These are phyloP conservation scores for Bubo bubo DNA, from an alignment of 2,113 vertebrate genomes.

Conservation along the genomic window DNA sequence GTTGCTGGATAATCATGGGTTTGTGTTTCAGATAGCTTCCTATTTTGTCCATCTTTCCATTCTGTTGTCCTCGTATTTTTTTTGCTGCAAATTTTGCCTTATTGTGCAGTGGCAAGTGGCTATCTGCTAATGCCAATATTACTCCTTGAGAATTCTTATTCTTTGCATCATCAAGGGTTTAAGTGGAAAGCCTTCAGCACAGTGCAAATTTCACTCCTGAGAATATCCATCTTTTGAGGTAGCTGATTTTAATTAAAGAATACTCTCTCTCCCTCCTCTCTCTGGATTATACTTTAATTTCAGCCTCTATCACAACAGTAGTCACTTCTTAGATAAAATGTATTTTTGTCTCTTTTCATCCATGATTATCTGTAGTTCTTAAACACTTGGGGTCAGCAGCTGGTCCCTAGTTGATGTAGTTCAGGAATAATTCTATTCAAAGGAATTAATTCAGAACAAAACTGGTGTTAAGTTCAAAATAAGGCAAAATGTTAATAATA, in stretches of 20 bases:
- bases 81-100: not conserved
- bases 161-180: conserved; percentile 57
- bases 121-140: conserved; percentile 33
- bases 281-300: conserved; percentile 68
- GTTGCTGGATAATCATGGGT: not conserved
- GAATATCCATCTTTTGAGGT: conserved; percentile 66
- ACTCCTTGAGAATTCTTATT: conserved; percentile 21
- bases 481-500: conserved; percentile 40
- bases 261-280: not conserved
- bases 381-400: conserved; percentile 62
- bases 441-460: conserved; percentile 54
- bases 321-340: conserved; percentile 66
- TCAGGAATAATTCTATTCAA: conserved; percentile 56
- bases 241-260: conserved; percentile 71
- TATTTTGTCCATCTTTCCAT: not conserved
- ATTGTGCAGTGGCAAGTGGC: not conserved
- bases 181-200: conserved; percentile 56
- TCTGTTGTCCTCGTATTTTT: not conserved
- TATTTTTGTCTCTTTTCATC: conserved; percentile 62
- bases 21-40: conserved; percentile 2
- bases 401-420: conserved; percentile 39
- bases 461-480: conserved; percentile 31
- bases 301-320: conserved; percentile 61
- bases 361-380: conserved; percentile 56
- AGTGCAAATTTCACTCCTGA: conserved; percentile 65